These are phyloP conservation scores for Ascidia mentula DNA, from an alignment of 23 tunicate species.

Conservation along the genomic window DNA sequence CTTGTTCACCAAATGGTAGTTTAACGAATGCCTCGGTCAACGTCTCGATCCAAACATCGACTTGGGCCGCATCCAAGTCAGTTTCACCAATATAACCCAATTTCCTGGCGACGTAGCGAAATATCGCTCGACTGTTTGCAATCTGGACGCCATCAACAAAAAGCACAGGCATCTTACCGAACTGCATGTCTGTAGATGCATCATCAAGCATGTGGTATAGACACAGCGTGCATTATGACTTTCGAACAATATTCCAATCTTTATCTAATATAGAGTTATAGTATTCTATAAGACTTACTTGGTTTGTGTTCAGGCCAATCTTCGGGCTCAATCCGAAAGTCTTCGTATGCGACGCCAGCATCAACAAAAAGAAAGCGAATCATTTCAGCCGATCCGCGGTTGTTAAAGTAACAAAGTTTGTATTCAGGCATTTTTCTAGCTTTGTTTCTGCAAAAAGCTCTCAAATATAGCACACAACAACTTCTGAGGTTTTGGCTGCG, in stretches of 20 bases:
- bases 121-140: slow-evolving; percentile 34
- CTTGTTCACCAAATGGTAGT: slow-evolving; percentile 12
- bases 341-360: slow-evolving; percentile 35
- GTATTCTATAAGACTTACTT: too few species aligned
- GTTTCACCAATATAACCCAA: slow-evolving; percentile 9
- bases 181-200: slow-evolving; percentile 35
- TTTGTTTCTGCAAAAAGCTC: too few species aligned
- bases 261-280: too few species aligned
- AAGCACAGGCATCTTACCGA: slow-evolving; percentile 26
- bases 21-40: slow-evolving; percentile 5
- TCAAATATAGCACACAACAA: too few species aligned
- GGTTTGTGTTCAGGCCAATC: slow-evolving; percentile 45
- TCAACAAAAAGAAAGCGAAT: slow-evolving; percentile 23
- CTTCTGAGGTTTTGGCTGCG: too few species aligned
- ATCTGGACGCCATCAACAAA: slow-evolving; percentile 42
- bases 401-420: slow-evolving; percentile 29
- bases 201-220: too few species aligned
- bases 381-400: slow-evolving; percentile 28
- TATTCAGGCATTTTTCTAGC: too few species aligned
- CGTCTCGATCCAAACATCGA: slow-evolving; percentile 26
- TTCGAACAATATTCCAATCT: too few species aligned
- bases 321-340: slow-evolving; percentile 9
- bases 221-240: too few species aligned
- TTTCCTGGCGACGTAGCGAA: slow-evolving; percentile 32
- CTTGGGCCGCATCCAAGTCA: slow-evolving; percentile 19